These are phyloP conservation scores for Apis dorsata DNA, from an alignment of 1,140 invertebrate species.

Conservation along the genomic window DNA sequence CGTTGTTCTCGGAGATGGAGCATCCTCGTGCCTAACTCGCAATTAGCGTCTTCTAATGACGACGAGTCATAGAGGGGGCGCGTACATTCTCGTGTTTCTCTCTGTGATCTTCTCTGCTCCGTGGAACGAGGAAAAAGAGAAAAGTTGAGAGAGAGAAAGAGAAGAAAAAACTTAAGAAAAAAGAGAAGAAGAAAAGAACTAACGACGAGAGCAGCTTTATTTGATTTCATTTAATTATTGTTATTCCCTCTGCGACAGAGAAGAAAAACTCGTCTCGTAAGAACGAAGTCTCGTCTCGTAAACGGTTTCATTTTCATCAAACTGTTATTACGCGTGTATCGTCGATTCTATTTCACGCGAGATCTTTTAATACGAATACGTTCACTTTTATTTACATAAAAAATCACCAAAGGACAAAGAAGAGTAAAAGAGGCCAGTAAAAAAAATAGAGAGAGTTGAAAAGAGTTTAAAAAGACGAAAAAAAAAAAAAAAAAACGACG, in stretches of 20 bases:
- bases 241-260: neutral
- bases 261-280: too few species aligned
- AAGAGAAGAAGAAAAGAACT: neutral
- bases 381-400: neutral
- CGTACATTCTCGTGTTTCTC: conserved; percentile 7
- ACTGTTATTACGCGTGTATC: neutral
- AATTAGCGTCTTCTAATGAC: conserved; percentile 67
- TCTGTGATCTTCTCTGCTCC: neutral
- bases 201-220: neutral
- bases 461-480: neutral
- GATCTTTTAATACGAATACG: too few species aligned
- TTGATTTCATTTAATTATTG: conserved; percentile 35
- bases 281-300: too few species aligned
- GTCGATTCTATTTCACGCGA: too few species aligned
- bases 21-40: conserved; percentile 62
- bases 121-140: neutral
- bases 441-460: neutral
- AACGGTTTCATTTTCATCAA: neutral
- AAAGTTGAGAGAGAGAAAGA: neutral
- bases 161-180: neutral
- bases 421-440: too few species aligned
- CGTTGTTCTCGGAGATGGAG: conserved; percentile 47
- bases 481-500: neutral
- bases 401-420: neutral
- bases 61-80: conserved; percentile 31